phyloP scores from a whole-genome alignment of 2,797 vertebrate species.

The Centroberyx gerrardi region DNA sequence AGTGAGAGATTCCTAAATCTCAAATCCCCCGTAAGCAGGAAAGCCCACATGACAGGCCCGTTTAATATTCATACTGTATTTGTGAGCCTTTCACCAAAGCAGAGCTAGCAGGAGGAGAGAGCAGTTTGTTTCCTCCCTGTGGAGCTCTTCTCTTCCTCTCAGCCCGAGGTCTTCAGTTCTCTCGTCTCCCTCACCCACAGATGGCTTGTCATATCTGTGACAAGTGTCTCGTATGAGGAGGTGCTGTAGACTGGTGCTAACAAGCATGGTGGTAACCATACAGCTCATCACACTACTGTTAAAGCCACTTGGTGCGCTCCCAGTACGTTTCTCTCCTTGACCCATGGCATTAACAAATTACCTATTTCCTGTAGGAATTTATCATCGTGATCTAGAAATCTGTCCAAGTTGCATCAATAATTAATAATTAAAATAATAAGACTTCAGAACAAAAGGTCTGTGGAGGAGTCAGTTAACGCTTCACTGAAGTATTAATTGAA shows the following conservation, averaged over 20 bases:
- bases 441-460: background rate
- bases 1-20: slow-evolving; percentile 74
- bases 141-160: slow-evolving; percentile 58
- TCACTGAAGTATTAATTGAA: slow-evolving; percentile 49
- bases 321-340: background rate
- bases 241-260: slow-evolving; percentile 1
- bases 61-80: slow-evolving; percentile 78
- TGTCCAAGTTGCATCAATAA: background rate
- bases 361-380: background rate
- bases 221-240: slow-evolving; percentile 26
- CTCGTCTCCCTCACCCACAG: slow-evolving; percentile 54
- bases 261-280: background rate
- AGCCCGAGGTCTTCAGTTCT: slow-evolving; percentile 50
- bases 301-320: background rate
- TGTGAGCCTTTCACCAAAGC: slow-evolving; percentile 56
- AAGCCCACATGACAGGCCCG: slow-evolving; percentile 66
- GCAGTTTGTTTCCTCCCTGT: slow-evolving; percentile 58
- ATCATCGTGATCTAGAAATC: background rate
- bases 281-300: background rate
- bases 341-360: background rate
- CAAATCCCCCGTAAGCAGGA: slow-evolving; percentile 67
- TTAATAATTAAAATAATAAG: background rate
- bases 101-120: slow-evolving; percentile 59
- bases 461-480: background rate
- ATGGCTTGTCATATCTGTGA: slow-evolving; percentile 54